Conservation (phyloP, 35 echinoderm and acorn worm species). For the Eucidaris tribuloides region DNA sequence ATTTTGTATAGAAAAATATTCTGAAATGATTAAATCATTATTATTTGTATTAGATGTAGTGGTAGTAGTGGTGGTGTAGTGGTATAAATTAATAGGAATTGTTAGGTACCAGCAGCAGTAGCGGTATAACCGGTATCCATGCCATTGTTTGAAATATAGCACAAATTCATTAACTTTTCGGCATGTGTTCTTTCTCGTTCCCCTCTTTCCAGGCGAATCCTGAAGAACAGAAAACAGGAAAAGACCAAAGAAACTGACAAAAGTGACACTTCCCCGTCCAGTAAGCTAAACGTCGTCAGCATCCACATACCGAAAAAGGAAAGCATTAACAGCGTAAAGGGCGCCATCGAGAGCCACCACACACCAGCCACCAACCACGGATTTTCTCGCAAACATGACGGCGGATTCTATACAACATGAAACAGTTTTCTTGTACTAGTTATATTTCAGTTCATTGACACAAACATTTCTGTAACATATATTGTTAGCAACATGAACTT, state of each 20-base stretch:
- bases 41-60: neutral
- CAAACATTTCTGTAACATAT: no score
- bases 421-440: neutral
- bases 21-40: no score
- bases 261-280: constrained; percentile 24
- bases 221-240: constrained; percentile 81
- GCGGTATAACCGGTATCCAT: no score
- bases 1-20: no score
- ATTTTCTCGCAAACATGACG: constrained; percentile 96
- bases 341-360: constrained; percentile 90
- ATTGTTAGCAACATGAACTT: no score
- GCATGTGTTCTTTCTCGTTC: neutral
- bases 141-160: no score
- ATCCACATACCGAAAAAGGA: constrained; percentile 91
- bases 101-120: no score
- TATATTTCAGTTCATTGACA: neutral
- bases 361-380: constrained; percentile 90
- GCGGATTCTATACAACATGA: constrained; percentile 95
- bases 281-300: constrained; percentile 7
- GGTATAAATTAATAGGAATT: neutral
- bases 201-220: constrained; percentile 57
- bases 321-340: constrained; percentile 82
- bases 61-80: no score
- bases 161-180: neutral
- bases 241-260: constrained; percentile 10